phyloP scores from a whole-genome alignment of 2,113 vertebrate species.

The Petroica traversi region DNA sequence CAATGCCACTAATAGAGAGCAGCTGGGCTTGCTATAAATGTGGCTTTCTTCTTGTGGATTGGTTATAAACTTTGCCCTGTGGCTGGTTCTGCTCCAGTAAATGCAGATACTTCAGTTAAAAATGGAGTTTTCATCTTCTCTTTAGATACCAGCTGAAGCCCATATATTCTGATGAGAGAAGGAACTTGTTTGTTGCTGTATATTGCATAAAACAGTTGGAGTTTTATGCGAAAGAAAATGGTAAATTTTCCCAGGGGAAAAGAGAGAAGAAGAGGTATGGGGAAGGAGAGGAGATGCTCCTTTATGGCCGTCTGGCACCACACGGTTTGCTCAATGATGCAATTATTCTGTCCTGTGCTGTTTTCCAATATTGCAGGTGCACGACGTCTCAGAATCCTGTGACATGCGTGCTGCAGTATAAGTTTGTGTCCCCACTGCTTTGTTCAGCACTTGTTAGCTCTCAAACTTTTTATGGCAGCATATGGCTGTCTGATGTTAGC shows the following conservation, averaged over 20 bases:
- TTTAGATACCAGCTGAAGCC: neutral
- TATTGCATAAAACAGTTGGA: constrained; percentile 12
- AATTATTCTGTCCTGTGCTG: neutral
- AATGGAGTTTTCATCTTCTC: neutral
- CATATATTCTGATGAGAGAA: neutral
- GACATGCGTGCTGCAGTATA: fast-evolving
- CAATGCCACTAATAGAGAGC: neutral
- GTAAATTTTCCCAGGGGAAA: neutral
- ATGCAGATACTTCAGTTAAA: neutral
- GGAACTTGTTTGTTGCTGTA: neutral
- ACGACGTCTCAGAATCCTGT: neutral
- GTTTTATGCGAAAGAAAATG: constrained; percentile 7
- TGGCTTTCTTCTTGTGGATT: neutral
- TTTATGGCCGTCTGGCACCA: neutral
- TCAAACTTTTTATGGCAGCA: constrained; percentile 41
- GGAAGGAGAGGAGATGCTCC: neutral
- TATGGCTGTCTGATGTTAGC: constrained; percentile 43
- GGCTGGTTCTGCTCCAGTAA: constrained; percentile 25
- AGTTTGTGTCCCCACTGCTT: neutral
- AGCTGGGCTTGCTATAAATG: neutral
- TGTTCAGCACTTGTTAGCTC: neutral
- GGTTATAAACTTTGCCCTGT: constrained; percentile 1
- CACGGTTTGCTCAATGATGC: neutral
- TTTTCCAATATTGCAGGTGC: neutral
- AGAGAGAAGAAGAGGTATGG: neutral